phyloP scores from a whole-genome alignment of 2,797 vertebrate genomes.

The Graptemys geographica region DNA sequence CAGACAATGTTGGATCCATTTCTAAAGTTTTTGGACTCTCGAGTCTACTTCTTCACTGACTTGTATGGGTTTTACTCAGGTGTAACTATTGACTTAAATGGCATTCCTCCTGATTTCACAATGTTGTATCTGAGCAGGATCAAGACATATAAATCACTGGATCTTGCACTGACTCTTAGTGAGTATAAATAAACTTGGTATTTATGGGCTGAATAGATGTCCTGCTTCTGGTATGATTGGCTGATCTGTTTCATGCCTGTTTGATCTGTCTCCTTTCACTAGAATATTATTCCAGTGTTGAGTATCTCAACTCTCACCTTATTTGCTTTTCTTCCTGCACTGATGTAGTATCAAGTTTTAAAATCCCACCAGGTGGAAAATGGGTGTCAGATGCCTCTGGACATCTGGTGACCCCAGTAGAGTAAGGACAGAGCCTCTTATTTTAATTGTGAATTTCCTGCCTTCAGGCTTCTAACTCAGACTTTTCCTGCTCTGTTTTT shows the following conservation, averaged over 20 bases:
- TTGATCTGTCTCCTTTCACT: not conserved
- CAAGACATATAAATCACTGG: not conserved
- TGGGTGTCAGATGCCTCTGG: not conserved
- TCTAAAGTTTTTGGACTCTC: not conserved
- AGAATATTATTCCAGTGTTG: not conserved
- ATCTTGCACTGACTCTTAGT: not conserved
- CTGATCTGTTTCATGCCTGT: not conserved
- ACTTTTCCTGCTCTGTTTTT: not conserved
- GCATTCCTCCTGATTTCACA: not conserved
- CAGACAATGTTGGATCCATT: not conserved
- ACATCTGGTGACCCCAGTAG: conserved; percentile 24
- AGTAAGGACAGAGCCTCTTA: conserved; percentile 12
- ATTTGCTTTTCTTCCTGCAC: conserved; percentile 36
- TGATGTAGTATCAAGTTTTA: conserved; percentile 20
- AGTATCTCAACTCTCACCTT: not conserved
- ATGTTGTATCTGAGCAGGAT: not conserved
- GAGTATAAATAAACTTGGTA: not conserved
- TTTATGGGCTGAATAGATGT: not conserved
- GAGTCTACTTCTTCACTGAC: not conserved
- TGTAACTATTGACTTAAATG: not conserved
- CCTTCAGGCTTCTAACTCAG: conserved; percentile 21
- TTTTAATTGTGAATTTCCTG: conserved; percentile 16
- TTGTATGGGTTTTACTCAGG: not conserved
- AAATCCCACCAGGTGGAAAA: not conserved
- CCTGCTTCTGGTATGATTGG: not conserved